Evolutionary conservation across 2,888 invertebrate genomes (phyloP).

Genomic region (Hetaerina titia): DNA sequence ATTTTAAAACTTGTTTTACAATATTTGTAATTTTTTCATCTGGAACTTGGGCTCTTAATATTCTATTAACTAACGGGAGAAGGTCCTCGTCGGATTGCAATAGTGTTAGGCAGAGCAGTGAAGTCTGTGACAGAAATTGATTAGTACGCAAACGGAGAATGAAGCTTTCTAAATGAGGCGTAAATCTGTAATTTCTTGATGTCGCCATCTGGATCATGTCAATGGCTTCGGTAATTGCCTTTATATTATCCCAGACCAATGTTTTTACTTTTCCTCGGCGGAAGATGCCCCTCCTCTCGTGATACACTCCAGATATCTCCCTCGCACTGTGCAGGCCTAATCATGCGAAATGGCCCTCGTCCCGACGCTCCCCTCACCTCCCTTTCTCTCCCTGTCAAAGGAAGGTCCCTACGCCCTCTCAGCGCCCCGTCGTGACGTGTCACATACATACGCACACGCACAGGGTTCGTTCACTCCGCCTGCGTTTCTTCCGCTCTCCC

Average conservation of each 20-base stretch:
- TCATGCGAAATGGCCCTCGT: not conserved
- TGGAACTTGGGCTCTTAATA: too few relatives aligned
- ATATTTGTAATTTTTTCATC: too few relatives aligned
- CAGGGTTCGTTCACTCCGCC: not conserved
- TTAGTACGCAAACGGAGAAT: not conserved
- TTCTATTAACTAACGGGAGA: too few relatives aligned
- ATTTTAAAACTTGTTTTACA: too few relatives aligned
- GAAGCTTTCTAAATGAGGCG: not conserved
- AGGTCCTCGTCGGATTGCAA: too few relatives aligned
- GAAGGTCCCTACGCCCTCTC: not conserved
- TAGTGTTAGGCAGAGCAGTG: too few relatives aligned
- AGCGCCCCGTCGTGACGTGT: not conserved
- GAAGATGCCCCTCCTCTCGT: not conserved
- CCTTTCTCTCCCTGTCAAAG: conserved; percentile 13
- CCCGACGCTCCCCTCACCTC: not conserved
- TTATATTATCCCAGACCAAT: not conserved
- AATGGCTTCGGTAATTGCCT: not conserved
- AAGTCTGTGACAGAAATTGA: not conserved
- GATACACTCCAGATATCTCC: not conserved
- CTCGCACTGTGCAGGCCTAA: not conserved
- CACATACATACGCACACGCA: not conserved
- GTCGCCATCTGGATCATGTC: not conserved
- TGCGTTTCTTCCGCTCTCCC: not conserved
- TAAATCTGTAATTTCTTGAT: not conserved
- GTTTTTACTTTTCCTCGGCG: not conserved